These are phyloP conservation scores for Sinocyclocheilus maitianheensis DNA, from an alignment of 2,113 vertebrate species.

Conservation along the genomic window DNA sequence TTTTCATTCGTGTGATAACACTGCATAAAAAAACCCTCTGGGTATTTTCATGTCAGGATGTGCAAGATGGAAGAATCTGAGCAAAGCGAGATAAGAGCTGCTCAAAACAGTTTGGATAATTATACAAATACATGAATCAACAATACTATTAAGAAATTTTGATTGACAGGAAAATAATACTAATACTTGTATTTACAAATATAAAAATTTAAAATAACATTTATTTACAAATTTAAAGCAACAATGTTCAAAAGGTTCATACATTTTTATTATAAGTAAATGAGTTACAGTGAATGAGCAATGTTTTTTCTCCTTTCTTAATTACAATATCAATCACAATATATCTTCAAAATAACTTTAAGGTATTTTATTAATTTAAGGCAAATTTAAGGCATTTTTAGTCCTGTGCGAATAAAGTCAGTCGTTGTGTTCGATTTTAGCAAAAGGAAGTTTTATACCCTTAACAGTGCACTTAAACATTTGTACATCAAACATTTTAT, in stretches of 20 bases:
- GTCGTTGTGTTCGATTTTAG: background rate
- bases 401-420: background rate
- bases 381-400: background rate
- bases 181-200: background rate
- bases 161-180: background rate
- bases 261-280: background rate
- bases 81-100: background rate
- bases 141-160: background rate
- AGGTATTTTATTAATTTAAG: background rate
- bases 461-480: background rate
- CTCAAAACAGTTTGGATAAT: background rate
- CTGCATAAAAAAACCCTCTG: background rate
- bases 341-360: background rate
- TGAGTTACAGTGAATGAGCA: background rate
- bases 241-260: background rate
- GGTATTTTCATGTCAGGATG: background rate
- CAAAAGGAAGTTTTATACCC: background rate
- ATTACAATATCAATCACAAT: background rate
- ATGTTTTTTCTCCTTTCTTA: background rate
- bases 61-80: background rate
- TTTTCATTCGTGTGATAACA: background rate
- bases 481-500: conserved; percentile 6
- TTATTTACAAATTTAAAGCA: background rate
- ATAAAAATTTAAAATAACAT: background rate
- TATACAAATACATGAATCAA: background rate